Base-by-base conservation (phyloP, 2,888 invertebrate species). In the Romanomermis culicivorax region DNA sequence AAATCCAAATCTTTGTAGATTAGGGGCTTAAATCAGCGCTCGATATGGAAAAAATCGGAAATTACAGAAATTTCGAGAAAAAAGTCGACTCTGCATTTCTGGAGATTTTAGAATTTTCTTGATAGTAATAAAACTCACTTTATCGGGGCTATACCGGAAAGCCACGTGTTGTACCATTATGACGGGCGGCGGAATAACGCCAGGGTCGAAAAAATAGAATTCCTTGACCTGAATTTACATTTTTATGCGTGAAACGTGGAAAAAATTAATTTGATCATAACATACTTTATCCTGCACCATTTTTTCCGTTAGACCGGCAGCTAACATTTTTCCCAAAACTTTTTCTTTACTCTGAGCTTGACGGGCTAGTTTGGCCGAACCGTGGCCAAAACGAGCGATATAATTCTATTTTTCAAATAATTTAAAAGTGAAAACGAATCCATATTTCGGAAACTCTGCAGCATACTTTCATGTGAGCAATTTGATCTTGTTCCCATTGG, bases 311-410 rank as follows among this genome's bases (percentile, higher is more conserved):
- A 97, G 77, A 1, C 95, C 95, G 65, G 85, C 85, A 30, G 93
- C 89, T 17, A 99, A 89, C 97, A 99, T 99, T 74, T 97, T 97
- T 26, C 91, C 91, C 57, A 99, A 74, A 0, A 95, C 95, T 72
- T 99, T 99, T 72, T 99, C 97, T 73, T 97, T 97, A 60, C 91
- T 93, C 73, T 99, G 97, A 7, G 97, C 97, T 70, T 99, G 97
- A 57, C 97, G 77, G 1, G 97, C 97, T 60, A 99, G 73, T 74
- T 97, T 97, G 0, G 95, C 97, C 17, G 88, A 89, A 65, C 97
- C 97, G 76, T 97, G 97, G 77, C 97, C 97, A 72, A 99, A 97
- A 54, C 97, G 78, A 0, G 95, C 95, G 61, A 97, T 93, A 71
- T 97, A 97, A 71, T 95, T 91, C 80, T 84, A 70, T n/a, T n/a